These are phyloP conservation scores for Protonibea diacanthus DNA, from an alignment of 2,797 vertebrate species.

Conservation along the genomic window DNA sequence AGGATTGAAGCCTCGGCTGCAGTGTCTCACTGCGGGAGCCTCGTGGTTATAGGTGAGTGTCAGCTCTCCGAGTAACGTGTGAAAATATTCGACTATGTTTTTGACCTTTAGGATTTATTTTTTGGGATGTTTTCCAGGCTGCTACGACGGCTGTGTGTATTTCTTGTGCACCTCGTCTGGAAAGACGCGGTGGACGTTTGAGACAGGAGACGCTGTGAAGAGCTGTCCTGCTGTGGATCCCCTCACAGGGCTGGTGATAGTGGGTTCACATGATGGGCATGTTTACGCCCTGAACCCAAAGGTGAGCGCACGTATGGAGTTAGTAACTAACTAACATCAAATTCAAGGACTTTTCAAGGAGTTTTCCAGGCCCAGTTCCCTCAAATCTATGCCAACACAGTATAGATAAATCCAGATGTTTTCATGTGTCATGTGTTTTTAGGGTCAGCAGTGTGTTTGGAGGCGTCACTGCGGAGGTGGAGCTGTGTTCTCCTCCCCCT, in stretches of 20 bases:
- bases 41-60: conserved; percentile 90
- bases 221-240: conserved; percentile 90
- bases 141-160: conserved; percentile 92
- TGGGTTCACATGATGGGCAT: conserved; percentile 94
- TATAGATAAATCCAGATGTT: neutral
- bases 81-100: neutral
- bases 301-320: conserved; percentile 78
- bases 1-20: conserved; percentile 94
- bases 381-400: no score
- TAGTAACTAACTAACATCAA: no score
- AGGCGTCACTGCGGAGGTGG: conserved; percentile 88
- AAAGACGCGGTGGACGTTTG: conserved; percentile 89
- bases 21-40: conserved; percentile 88
- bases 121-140: conserved; percentile 82
- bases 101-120: neutral
- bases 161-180: conserved; percentile 87
- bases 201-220: conserved; percentile 91
- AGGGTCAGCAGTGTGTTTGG: conserved; percentile 91
- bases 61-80: neutral
- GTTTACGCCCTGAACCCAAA: conserved; percentile 92
- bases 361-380: no score
- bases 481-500: conserved; percentile 93
- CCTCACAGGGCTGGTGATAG: conserved; percentile 87
- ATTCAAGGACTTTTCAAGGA: no score
- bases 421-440: neutral